Conservation (phyloP, 2,113 vertebrate genomes). For the Halichoeres trimaculatus region DNA sequence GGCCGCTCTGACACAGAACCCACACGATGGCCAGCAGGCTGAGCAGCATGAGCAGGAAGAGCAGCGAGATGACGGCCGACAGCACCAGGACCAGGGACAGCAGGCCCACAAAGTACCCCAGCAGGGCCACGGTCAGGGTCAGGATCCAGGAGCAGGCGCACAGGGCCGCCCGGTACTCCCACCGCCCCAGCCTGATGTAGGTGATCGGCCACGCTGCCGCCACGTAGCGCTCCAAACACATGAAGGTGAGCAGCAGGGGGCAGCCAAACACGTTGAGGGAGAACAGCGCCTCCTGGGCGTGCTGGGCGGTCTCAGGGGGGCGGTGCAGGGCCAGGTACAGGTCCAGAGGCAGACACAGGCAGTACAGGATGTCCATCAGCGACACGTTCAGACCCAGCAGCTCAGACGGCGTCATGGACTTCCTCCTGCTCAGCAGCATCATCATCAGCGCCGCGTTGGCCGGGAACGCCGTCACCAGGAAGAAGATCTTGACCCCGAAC, state of each 20-base stretch:
- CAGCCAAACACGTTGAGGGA: slow-evolving; percentile 58
- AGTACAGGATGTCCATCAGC: slow-evolving; percentile 43
- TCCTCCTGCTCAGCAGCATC: slow-evolving; percentile 48
- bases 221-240: slow-evolving; percentile 74
- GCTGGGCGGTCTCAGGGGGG: neutral
- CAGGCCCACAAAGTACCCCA: neutral
- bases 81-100: slow-evolving; percentile 25
- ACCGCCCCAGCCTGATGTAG: slow-evolving; percentile 42
- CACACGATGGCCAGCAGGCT: slow-evolving; percentile 55
- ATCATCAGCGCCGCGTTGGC: slow-evolving; percentile 52
- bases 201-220: slow-evolving; percentile 45
- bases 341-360: slow-evolving; percentile 44
- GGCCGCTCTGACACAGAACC: slow-evolving; percentile 25
- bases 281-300: neutral
- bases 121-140: slow-evolving; percentile 24
- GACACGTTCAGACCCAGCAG: slow-evolving; percentile 61
- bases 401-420: slow-evolving; percentile 49
- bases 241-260: slow-evolving; percentile 61
- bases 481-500: slow-evolving; percentile 27
- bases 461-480: slow-evolving; percentile 23
- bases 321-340: neutral
- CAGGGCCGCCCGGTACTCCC: slow-evolving; percentile 39
- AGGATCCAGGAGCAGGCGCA: slow-evolving; percentile 45
- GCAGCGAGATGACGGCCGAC: slow-evolving; percentile 13
- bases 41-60: slow-evolving; percentile 59